Conservation (phyloP, 1,140 invertebrate genomes). For the Drosophila sucinea region DNA sequence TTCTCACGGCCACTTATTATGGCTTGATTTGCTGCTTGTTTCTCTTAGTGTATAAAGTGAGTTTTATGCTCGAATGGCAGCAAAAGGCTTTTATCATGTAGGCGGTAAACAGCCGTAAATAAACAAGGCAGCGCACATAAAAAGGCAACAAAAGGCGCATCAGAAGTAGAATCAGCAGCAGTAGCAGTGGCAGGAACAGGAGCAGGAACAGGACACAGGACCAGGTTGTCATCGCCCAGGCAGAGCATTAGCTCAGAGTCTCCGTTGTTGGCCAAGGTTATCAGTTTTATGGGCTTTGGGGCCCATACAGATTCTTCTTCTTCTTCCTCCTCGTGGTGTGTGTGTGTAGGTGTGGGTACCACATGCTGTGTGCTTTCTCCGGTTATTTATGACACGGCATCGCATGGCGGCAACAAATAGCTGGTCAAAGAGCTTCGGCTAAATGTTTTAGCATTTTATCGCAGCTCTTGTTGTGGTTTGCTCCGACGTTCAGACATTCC, state of each 20-base stretch:
- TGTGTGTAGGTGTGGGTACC: slow-evolving; percentile 34
- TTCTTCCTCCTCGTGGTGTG: neutral
- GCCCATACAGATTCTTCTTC: slow-evolving; percentile 66
- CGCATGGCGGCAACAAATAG: slow-evolving; percentile 40
- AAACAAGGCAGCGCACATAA: slow-evolving; percentile 66
- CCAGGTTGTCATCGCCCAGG: slow-evolving; percentile 63
- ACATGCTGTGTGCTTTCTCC: slow-evolving; percentile 55
- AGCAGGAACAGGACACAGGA: slow-evolving; percentile 35
- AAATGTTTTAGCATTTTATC: slow-evolving; percentile 62
- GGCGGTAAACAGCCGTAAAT: slow-evolving; percentile 78
- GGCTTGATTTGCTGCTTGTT: slow-evolving; percentile 16
- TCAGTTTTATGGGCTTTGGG: slow-evolving; percentile 71
- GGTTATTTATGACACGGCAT: slow-evolving; percentile 54
- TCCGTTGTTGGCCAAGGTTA: slow-evolving; percentile 65
- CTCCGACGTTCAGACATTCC: slow-evolving; percentile 20
- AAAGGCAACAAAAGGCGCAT: slow-evolving; percentile 57
- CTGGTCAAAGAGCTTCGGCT: slow-evolving; percentile 42
- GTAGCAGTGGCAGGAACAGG: slow-evolving; percentile 27
- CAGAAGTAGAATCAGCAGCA: slow-evolving; percentile 6
- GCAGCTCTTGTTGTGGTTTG: slow-evolving; percentile 20
- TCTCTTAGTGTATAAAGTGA: slow-evolving; percentile 24
- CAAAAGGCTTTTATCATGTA: slow-evolving; percentile 78
- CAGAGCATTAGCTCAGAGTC: slow-evolving; percentile 29
- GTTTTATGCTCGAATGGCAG: slow-evolving; percentile 54
- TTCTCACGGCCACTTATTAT: neutral